Conservation (phyloP, 1,140 invertebrate species). For the Brachionus rotundiformis region DNA sequence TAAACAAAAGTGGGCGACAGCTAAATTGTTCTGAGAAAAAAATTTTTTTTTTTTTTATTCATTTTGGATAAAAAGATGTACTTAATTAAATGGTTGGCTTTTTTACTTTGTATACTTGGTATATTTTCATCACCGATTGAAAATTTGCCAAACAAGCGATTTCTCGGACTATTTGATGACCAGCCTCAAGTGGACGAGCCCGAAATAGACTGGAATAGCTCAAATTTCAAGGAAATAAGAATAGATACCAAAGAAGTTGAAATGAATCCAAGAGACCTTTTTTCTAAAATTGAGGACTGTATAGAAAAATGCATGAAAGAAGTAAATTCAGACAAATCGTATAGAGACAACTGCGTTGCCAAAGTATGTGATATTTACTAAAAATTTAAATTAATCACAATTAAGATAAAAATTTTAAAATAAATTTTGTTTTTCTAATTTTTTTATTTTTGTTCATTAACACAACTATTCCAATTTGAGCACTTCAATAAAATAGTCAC, state of each 20-base stretch:
- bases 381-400: no score
- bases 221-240: neutral
- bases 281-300: constrained; percentile 3
- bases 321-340: constrained; percentile 43
- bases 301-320: constrained; percentile 49
- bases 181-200: neutral
- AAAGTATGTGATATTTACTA: constrained; percentile 51
- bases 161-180: neutral
- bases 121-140: no score
- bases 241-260: constrained; percentile 1
- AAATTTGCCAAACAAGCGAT: neutral
- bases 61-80: neutral
- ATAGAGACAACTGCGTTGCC: constrained; percentile 36
- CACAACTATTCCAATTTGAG: constrained; percentile 38
- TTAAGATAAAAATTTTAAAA: neutral
- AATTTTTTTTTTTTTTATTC: neutral
- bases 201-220: constrained; percentile 19
- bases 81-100: neutral
- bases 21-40: neutral
- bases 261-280: constrained; percentile 38
- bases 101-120: neutral
- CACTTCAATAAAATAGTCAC: constrained; percentile 51
- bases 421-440: neutral
- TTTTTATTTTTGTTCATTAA: constrained; percentile 3
- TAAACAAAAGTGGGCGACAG: neutral